Percentiles rank a stretch among this genome's conserved stretches.
phyloP scores from a whole-genome alignment of 1,140 invertebrate genomes.

The Hycleus phaleratus region DNA sequence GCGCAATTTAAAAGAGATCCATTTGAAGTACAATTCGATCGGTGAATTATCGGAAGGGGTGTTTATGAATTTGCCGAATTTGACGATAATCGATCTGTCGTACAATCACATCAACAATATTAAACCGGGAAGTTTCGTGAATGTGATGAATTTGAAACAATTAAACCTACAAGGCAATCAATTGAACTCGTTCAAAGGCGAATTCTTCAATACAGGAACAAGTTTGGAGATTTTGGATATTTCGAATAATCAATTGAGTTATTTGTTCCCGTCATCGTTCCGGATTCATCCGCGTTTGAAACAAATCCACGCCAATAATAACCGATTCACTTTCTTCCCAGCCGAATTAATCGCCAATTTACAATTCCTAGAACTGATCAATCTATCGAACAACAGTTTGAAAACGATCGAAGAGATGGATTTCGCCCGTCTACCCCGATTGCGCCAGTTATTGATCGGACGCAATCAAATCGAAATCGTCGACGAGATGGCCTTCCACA shows the following conservation, averaged over 20 bases:
- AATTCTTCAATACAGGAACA: slow-evolving; percentile 66
- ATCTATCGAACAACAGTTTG: slow-evolving; percentile 68
- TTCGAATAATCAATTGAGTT: slow-evolving; percentile 66
- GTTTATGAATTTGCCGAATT: slow-evolving; percentile 64
- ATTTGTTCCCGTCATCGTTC: slow-evolving; percentile 74
- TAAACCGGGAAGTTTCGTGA: slow-evolving; percentile 57
- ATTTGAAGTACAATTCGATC: slow-evolving; percentile 58
- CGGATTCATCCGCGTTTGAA: slow-evolving; percentile 67
- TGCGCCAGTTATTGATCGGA: slow-evolving; percentile 60
- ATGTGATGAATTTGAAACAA: slow-evolving; percentile 59
- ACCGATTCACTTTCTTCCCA: slow-evolving; percentile 75
- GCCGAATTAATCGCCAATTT: slow-evolving; percentile 67
- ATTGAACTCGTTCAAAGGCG: slow-evolving; percentile 67
- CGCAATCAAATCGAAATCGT: slow-evolving; percentile 71
- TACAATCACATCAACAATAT: slow-evolving; percentile 70
- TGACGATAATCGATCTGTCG: slow-evolving; percentile 64
- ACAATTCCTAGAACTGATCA: slow-evolving; percentile 64
- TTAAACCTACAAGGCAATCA: slow-evolving; percentile 63
- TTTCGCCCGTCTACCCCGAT: slow-evolving; percentile 68
- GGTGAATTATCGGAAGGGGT: slow-evolving; percentile 62
- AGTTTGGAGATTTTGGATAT: slow-evolving; percentile 65
- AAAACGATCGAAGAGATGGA: slow-evolving; percentile 73
- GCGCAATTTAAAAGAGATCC: slow-evolving; percentile 55
- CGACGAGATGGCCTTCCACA: slow-evolving; percentile 80
- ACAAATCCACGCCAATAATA: slow-evolving; percentile 58